These are phyloP conservation scores for Drosophila kambysellisi DNA, from an alignment of 2,888 invertebrate genomes.

Conservation along the genomic window DNA sequence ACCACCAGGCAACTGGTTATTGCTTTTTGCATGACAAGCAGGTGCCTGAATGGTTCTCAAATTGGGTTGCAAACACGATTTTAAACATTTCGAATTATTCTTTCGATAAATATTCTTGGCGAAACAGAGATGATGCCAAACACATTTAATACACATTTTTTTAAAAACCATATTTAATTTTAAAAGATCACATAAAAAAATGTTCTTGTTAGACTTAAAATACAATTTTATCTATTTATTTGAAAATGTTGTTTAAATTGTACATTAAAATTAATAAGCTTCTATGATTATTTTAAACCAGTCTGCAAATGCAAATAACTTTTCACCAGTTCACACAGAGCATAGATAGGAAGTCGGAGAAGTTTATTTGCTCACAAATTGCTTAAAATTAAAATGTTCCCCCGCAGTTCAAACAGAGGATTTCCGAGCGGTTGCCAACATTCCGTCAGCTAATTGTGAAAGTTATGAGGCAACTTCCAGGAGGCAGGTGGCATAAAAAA, in stretches of 20 bases:
- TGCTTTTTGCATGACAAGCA: constrained; percentile 49
- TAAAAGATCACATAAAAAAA: too few species aligned
- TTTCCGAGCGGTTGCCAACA: constrained; percentile 35
- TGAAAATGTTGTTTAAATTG: neutral
- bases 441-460: constrained; percentile 58
- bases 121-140: neutral
- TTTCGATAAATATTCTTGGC: neutral
- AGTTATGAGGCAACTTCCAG: constrained; percentile 48
- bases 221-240: neutral
- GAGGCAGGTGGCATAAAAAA: constrained; percentile 9
- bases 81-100: neutral
- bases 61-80: neutral
- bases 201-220: too few species aligned
- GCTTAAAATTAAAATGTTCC: constrained; percentile 35
- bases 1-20: constrained; percentile 48
- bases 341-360: too few species aligned
- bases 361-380: constrained; percentile 35
- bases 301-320: neutral
- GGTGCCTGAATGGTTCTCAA: constrained; percentile 1
- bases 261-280: neutral
- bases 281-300: neutral
- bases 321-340: neutral
- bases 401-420: constrained; percentile 26
- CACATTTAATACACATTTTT: neutral
- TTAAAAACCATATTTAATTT: too few species aligned